phyloP scores from a whole-genome alignment of 2,797 vertebrate genomes.

The Microcaecilia unicolor region DNA sequence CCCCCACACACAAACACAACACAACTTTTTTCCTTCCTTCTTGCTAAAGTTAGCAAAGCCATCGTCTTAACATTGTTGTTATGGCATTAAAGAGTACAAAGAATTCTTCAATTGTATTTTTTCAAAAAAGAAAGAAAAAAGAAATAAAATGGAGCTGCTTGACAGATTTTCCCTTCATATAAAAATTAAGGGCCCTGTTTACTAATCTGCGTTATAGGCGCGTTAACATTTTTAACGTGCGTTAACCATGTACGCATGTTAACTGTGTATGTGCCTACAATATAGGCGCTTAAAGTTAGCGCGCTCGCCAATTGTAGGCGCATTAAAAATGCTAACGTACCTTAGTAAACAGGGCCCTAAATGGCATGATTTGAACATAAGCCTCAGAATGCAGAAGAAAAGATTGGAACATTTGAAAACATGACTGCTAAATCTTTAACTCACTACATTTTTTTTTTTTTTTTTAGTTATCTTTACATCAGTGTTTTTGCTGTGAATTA shows the following conservation, averaged over 20 bases:
- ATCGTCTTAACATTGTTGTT: constrained; percentile 30
- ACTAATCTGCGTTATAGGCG: too few relatives aligned
- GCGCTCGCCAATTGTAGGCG: too few relatives aligned
- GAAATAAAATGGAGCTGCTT: constrained; percentile 2
- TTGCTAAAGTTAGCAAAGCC: constrained; percentile 40
- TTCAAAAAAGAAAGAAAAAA: background rate
- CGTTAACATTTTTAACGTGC: too few relatives aligned
- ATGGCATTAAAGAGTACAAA: constrained; percentile 45
- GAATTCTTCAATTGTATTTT: constrained; percentile 25
- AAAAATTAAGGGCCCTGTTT: too few relatives aligned
- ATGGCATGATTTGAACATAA: constrained; percentile 50
- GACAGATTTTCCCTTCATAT: constrained; percentile 47
- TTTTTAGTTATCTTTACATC: constrained; percentile 22
- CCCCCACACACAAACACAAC: too few relatives aligned
- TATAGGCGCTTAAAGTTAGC: too few relatives aligned
- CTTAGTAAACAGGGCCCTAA: too few relatives aligned
- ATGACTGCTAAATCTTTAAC: constrained; percentile 43
- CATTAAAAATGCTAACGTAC: too few relatives aligned
- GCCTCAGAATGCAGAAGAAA: constrained; percentile 34
- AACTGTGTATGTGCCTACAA: too few relatives aligned
- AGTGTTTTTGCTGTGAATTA: constrained; percentile 59
- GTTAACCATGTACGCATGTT: too few relatives aligned
- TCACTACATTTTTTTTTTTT: constrained; percentile 33
- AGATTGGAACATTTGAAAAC: constrained; percentile 41
- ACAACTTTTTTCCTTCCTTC: constrained; percentile 46